These are phyloP conservation scores for Glareola pratincola DNA, from an alignment of 2,113 vertebrate genomes.

Conservation along the genomic window DNA sequence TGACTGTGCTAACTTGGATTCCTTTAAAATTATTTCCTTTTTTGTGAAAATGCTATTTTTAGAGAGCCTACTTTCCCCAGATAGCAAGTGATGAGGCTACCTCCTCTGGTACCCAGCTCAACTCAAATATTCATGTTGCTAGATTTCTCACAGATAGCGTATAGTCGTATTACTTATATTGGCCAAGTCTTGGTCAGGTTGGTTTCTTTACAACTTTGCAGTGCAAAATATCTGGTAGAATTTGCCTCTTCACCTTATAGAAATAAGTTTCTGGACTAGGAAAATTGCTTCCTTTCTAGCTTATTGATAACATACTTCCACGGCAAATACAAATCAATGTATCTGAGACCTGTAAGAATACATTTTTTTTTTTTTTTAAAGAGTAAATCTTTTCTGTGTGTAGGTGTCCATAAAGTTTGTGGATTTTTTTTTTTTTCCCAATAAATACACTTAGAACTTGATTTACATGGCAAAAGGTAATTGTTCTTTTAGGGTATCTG, in stretches of 20 bases:
- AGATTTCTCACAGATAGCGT: neutral
- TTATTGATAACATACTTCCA: neutral
- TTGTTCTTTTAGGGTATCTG: neutral
- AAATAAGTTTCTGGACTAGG: neutral
- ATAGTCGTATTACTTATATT: accelerated
- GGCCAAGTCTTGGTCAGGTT: neutral
- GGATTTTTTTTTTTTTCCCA: neutral
- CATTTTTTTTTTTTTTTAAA: too few species aligned
- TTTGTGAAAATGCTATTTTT: neutral
- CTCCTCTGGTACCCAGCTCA: neutral
- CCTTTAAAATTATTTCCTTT: neutral
- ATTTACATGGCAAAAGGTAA: neutral
- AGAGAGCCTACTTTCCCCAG: neutral
- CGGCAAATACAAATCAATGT: neutral
- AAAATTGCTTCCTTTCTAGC: neutral
- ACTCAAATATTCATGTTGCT: neutral
- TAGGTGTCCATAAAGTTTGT: neutral
- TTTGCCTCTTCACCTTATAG: neutral
- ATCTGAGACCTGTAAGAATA: neutral
- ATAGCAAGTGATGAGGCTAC: neutral
- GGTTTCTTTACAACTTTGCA: neutral
- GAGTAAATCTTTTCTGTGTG: neutral
- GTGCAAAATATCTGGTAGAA: neutral
- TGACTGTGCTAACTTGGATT: neutral
- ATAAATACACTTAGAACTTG: neutral